Conservation (phyloP, 2,113 vertebrate species). For the Ia io region DNA sequence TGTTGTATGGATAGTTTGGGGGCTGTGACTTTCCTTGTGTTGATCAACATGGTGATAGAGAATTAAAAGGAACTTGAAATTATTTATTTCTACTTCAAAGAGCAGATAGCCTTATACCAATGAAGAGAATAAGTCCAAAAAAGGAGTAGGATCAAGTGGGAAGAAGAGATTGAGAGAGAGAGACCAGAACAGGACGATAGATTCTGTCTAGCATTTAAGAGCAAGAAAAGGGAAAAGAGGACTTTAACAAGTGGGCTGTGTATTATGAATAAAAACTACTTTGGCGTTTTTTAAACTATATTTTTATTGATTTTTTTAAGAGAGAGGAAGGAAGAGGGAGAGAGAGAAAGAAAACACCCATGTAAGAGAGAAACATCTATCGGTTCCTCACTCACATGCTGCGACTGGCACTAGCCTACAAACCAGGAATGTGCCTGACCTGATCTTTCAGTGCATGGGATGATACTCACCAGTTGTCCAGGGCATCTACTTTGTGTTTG, state of each 20-base stretch:
- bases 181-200: not conserved
- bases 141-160: not conserved
- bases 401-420: not conserved
- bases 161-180: not conserved
- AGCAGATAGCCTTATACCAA: not conserved
- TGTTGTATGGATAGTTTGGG: not conserved
- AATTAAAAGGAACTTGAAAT: not conserved
- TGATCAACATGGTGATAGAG: not conserved
- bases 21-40: not conserved
- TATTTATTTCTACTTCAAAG: not conserved
- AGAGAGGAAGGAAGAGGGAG: not conserved
- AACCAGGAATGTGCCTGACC: not conserved
- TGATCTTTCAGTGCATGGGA: not conserved
- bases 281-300: not conserved
- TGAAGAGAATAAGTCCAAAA: not conserved
- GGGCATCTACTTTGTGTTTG: not conserved
- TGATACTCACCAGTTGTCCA: not conserved
- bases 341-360: not conserved
- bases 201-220: not conserved
- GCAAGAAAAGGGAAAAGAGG: not conserved
- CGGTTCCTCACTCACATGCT: not conserved
- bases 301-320: not conserved
- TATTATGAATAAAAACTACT: not conserved
- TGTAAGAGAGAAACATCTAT: not conserved
- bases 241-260: not conserved